Percentiles rank a stretch among this genome's conserved stretches.
Evolutionary conservation across 1,140 invertebrate species (phyloP).

Genomic region (Araneus ventricosus): DNA sequence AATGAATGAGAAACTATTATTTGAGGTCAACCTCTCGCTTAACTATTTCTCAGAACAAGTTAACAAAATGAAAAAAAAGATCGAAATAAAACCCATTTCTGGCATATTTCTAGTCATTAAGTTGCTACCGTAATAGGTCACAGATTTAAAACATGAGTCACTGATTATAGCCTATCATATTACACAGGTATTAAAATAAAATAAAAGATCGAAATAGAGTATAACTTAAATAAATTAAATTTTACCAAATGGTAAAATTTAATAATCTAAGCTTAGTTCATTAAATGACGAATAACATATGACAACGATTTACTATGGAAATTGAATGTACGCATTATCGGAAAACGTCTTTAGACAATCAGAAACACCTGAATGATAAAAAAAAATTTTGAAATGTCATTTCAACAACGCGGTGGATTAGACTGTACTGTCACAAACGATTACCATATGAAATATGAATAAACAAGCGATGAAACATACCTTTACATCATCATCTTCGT

Average conservation of each 20-base stretch:
- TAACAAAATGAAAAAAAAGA: background rate
- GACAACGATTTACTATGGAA: background rate
- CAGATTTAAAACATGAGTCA: background rate
- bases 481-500: slow-evolving; percentile 92
- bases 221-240: too few relatives aligned
- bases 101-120: background rate
- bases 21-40: too few relatives aligned
- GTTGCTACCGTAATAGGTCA: background rate
- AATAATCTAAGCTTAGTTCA: background rate
- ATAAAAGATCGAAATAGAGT: too few relatives aligned
- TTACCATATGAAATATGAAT: slow-evolving; percentile 3
- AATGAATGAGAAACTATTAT: too few relatives aligned
- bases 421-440: background rate
- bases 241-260: too few relatives aligned
- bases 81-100: background rate
- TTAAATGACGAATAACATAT: background rate
- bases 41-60: background rate
- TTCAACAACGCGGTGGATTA: background rate
- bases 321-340: background rate
- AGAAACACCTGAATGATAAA: background rate
- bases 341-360: background rate
- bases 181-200: too few relatives aligned
- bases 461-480: slow-evolving; percentile 81
- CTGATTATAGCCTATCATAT: too few relatives aligned
- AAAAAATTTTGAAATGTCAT: background rate